phyloP scores from a whole-genome alignment of 2,113 vertebrate species.

The Cyanocitta stelleri region DNA sequence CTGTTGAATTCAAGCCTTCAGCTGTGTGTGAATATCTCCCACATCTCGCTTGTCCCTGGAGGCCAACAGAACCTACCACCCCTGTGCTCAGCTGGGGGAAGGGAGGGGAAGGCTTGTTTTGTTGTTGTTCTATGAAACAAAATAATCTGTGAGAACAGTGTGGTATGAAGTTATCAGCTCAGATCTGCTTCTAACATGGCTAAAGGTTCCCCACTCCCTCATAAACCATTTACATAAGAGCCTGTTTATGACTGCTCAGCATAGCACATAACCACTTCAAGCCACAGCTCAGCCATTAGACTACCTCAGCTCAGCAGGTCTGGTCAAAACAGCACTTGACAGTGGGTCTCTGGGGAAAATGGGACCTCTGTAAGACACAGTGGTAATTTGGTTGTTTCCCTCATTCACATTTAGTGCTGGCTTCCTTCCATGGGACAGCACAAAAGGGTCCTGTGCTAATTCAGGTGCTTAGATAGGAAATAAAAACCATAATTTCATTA shows the following conservation, averaged over 20 bases:
- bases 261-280: conserved; percentile 30
- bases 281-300: neutral
- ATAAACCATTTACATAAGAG: conserved; percentile 51
- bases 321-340: neutral
- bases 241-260: conserved; percentile 43
- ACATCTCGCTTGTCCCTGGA: neutral
- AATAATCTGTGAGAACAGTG: conserved; percentile 32
- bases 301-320: neutral
- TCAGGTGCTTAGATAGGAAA: neutral
- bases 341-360: neutral
- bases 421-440: neutral
- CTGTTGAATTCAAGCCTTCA: neutral
- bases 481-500: neutral
- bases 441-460: neutral
- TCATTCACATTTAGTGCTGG: neutral
- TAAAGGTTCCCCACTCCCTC: conserved; percentile 30
- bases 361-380: neutral
- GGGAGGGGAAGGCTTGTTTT: neutral
- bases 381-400: neutral
- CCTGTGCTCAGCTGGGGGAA: neutral
- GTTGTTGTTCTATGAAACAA: conserved; percentile 10
- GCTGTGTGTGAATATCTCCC: neutral
- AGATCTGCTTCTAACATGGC: neutral
- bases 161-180: conserved; percentile 27
- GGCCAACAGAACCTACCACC: neutral